phyloP scores from a whole-genome alignment of 2,113 vertebrate genomes.

The Ptilonorhynchus violaceus region DNA sequence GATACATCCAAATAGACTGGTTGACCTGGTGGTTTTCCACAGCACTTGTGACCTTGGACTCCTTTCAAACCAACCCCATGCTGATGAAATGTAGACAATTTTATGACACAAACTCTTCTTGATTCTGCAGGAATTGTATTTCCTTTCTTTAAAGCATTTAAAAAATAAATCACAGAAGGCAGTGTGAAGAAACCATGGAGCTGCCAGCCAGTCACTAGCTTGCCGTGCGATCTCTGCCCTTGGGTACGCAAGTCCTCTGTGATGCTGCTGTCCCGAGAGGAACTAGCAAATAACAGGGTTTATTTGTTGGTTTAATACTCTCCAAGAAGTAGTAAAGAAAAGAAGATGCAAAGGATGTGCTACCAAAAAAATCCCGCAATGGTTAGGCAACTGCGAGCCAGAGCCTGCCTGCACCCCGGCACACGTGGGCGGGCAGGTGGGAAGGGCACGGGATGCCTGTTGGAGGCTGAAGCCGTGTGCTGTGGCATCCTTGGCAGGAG shows the following conservation, averaged over 20 bases:
- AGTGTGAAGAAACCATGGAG: background rate
- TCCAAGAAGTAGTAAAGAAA: background rate
- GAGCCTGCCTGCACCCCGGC: background rate
- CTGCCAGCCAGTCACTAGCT: background rate
- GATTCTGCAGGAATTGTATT: background rate
- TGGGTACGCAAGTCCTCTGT: background rate
- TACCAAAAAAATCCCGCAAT: background rate
- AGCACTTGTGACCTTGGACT: background rate
- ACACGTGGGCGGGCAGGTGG: rapidly evolving
- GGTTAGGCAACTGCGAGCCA: background rate
- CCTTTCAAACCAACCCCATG: background rate
- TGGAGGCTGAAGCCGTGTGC: background rate
- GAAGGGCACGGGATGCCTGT: rapidly evolving
- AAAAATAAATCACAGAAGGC: background rate
- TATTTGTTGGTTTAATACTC: background rate
- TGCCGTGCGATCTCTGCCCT: background rate
- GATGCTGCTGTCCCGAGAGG: background rate
- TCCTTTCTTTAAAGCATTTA: background rate
- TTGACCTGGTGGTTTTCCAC: background rate
- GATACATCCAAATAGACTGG: background rate
- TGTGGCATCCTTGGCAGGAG: rapidly evolving
- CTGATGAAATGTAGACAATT: background rate
- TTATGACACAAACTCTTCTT: background rate
- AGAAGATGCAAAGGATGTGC: background rate
- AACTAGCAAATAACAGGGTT: background rate